Evolutionary conservation across 2,888 invertebrate genomes (phyloP).

Genomic region (Anoplius nigerrimus): DNA sequence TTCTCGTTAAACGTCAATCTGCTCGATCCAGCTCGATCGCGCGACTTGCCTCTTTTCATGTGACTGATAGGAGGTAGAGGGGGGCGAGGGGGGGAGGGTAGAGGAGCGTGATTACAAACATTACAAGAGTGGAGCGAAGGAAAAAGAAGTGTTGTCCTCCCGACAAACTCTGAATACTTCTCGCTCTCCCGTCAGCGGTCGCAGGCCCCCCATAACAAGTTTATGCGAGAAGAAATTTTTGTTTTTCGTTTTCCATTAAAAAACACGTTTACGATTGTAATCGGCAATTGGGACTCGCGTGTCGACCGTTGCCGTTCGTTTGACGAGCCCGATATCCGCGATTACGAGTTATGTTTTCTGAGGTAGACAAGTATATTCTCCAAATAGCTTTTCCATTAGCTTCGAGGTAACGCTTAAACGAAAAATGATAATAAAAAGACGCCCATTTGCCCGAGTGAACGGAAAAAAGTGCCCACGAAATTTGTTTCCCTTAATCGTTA

Average conservation of each 20-base stretch:
- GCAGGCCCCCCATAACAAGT: constrained; percentile 44
- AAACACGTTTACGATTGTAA: constrained; percentile 62
- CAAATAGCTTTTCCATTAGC: constrained; percentile 70
- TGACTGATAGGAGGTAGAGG: no score
- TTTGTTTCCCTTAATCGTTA: constrained; percentile 47
- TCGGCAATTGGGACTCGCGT: constrained; percentile 50
- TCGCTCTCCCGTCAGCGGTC: constrained; percentile 42
- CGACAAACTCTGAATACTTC: constrained; percentile 59
- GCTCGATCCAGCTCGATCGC: no score
- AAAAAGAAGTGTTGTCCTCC: constrained; percentile 31
- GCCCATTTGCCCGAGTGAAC: constrained; percentile 46
- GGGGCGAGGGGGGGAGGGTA: constrained; percentile 12
- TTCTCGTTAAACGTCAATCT: no score
- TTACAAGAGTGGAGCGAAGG: constrained; percentile 51
- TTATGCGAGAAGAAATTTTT: no score
- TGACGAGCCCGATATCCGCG: constrained; percentile 54
- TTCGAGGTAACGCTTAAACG: constrained; percentile 69
- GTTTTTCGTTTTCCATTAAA: constrained; percentile 65
- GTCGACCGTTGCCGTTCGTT: constrained; percentile 46
- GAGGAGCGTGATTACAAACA: no score
- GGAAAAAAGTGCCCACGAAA: constrained; percentile 53
- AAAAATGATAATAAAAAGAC: constrained; percentile 64
- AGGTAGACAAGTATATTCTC: constrained; percentile 75
- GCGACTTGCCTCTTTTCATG: no score
- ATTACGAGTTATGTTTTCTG: constrained; percentile 70